Evolutionary conservation across 2,113 vertebrate species (phyloP).

Genomic region (Clarias macrocephalus): DNA sequence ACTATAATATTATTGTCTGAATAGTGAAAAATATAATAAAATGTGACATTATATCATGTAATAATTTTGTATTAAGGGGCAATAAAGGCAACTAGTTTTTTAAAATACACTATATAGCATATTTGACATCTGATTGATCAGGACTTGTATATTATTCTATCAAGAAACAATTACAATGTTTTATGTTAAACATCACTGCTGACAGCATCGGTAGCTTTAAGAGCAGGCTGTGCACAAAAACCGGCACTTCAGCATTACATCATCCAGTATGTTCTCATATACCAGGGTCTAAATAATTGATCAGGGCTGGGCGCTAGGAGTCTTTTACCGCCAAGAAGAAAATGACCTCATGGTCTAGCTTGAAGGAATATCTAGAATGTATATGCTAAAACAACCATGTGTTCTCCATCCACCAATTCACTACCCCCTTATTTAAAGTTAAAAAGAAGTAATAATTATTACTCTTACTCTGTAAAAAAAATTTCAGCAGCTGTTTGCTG

Average conservation of each 20-base stretch:
- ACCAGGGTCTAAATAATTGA: slow-evolving; percentile 70
- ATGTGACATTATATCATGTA: not conserved
- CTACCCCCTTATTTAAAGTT: not conserved
- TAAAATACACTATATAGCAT: not conserved
- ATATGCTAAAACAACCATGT: not conserved
- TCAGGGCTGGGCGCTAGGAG: not conserved
- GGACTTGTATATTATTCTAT: not conserved
- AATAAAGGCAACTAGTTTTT: not conserved
- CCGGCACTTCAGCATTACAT: not conserved
- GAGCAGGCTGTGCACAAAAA: not conserved
- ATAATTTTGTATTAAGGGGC: not conserved
- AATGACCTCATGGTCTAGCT: slow-evolving; percentile 59
- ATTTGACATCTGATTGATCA: not conserved
- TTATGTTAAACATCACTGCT: not conserved
- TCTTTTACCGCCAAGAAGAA: slow-evolving; percentile 6
- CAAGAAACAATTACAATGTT: not conserved
- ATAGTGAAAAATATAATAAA: not conserved
- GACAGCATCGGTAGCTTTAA: not conserved
- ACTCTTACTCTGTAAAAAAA: not conserved
- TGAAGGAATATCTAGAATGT: not conserved
- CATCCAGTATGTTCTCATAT: slow-evolving; percentile 60
- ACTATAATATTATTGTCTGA: not conserved
- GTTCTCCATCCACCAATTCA: not conserved
- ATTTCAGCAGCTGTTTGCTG: not conserved
- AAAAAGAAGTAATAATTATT: not conserved